These are phyloP conservation scores for Lepus europaeus DNA, from an alignment of 2,113 vertebrate species.

Conservation along the genomic window DNA sequence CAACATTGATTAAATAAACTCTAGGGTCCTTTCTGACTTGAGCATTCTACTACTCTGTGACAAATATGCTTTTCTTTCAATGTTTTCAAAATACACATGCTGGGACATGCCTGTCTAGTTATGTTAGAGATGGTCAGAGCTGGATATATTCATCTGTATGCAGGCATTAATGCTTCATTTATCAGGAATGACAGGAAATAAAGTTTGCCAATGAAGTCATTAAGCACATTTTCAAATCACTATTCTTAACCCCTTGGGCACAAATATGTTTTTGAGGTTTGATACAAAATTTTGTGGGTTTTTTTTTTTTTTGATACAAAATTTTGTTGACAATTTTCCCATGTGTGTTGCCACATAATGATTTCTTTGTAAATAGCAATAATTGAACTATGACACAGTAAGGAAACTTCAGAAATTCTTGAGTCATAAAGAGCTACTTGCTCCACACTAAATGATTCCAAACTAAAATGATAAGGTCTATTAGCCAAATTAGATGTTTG, in stretches of 20 bases:
- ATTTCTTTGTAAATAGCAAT: background rate
- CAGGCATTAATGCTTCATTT: constrained; percentile 67
- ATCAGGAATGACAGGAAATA: constrained; percentile 63
- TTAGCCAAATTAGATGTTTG: background rate
- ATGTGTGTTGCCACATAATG: background rate
- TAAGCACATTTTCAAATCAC: constrained; percentile 40
- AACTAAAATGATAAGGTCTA: background rate
- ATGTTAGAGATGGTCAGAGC: constrained; percentile 37
- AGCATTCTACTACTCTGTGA: constrained; percentile 4
- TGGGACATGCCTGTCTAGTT: constrained; percentile 62
- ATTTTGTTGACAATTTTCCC: constrained; percentile 19
- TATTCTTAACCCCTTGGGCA: background rate
- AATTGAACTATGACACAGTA: background rate
- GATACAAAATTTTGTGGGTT: background rate
- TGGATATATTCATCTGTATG: constrained; percentile 56
- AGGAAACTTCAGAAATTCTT: background rate
- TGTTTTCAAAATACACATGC: constrained; percentile 57
- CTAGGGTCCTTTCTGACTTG: background rate
- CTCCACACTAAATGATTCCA: background rate
- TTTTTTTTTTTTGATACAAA: background rate
- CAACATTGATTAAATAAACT: background rate
- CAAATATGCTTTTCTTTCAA: constrained; percentile 63
- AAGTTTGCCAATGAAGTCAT: constrained; percentile 66
- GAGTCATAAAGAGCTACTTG: background rate
- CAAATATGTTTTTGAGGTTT: background rate